Conservation (phyloP, 2,888 invertebrate species). For the Drosophila neonasuta region DNA sequence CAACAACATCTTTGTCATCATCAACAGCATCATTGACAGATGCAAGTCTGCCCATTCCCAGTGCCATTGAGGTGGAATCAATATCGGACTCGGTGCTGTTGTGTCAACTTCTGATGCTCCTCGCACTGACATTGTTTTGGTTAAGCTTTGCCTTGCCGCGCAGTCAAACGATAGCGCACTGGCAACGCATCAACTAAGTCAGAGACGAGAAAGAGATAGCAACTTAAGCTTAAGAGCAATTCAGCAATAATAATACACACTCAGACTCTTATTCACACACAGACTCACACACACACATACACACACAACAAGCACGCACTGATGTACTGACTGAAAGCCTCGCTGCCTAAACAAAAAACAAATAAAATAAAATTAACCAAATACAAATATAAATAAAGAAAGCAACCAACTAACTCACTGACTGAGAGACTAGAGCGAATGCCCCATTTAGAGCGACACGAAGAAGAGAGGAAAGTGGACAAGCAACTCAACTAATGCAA, state of each 20-base stretch:
- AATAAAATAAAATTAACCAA: neutral
- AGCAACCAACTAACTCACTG: conserved; percentile 70
- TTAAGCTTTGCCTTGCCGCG: conserved; percentile 42
- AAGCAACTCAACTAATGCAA: conserved; percentile 36
- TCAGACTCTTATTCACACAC: conserved; percentile 6
- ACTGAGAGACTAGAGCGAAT: conserved; percentile 64
- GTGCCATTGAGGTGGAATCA: conserved; percentile 37
- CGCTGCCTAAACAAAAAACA: conserved; percentile 63
- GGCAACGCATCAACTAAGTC: conserved; percentile 49
- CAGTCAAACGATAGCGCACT: conserved; percentile 36
- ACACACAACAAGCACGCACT: conserved; percentile 53
- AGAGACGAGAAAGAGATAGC: neutral
- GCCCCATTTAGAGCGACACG: conserved; percentile 18
- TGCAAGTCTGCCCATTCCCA: conserved; percentile 18
- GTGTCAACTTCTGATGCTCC: conserved; percentile 46
- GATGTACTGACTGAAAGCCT: conserved; percentile 76
- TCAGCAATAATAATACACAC: conserved; percentile 10
- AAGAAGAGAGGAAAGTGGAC: conserved; percentile 17
- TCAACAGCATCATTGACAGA: neutral
- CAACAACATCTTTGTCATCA: neutral
- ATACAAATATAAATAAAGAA: neutral
- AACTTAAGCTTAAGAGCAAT: conserved; percentile 1
- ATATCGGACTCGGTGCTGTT: conserved; percentile 42
- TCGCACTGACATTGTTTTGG: conserved; percentile 38
- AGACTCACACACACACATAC: conserved; percentile 14